Percentiles rank a stretch among this genome's conserved stretches.
These are phyloP conservation scores for Gymnocypris eckloni DNA, from an alignment of 2,797 vertebrate genomes.

Conservation along the genomic window DNA sequence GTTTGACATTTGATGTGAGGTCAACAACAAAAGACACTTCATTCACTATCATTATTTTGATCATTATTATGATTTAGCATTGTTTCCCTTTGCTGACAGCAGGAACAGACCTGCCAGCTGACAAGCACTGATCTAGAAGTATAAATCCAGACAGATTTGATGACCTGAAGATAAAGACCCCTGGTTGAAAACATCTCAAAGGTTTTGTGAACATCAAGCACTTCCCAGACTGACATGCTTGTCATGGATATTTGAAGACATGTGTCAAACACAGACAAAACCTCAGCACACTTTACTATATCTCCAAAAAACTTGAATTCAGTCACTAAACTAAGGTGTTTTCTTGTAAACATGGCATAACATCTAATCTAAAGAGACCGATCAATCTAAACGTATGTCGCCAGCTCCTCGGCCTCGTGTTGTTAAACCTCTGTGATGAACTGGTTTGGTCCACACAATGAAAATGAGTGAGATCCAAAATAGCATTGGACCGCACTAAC, in stretches of 20 bases:
- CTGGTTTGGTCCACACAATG: neutral
- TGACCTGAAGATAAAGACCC: constrained; percentile 5
- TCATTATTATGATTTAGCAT: neutral
- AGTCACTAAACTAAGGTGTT: neutral
- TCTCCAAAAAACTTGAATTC: neutral
- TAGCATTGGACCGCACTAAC: neutral
- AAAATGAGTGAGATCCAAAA: neutral
- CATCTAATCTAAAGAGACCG: neutral
- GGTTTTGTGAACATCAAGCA: neutral
- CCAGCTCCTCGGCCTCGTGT: neutral
- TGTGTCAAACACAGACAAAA: constrained; percentile 76
- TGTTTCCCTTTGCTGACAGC: neutral
- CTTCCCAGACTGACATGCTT: constrained; percentile 22
- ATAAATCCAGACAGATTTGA: neutral
- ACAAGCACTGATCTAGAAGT: neutral
- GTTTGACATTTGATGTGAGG: neutral
- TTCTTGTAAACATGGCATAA: neutral
- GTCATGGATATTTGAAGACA: constrained; percentile 78
- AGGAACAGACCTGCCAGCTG: neutral
- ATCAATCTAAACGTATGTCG: too few relatives aligned
- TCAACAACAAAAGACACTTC: neutral
- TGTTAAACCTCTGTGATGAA: neutral
- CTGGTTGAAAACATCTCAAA: constrained; percentile 6
- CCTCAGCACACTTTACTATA: constrained; percentile 65
- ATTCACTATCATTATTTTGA: neutral